These are phyloP conservation scores for Desmophyllum pertusum DNA, from an alignment of 92 coral and sea anemone genomes.

Conservation along the genomic window DNA sequence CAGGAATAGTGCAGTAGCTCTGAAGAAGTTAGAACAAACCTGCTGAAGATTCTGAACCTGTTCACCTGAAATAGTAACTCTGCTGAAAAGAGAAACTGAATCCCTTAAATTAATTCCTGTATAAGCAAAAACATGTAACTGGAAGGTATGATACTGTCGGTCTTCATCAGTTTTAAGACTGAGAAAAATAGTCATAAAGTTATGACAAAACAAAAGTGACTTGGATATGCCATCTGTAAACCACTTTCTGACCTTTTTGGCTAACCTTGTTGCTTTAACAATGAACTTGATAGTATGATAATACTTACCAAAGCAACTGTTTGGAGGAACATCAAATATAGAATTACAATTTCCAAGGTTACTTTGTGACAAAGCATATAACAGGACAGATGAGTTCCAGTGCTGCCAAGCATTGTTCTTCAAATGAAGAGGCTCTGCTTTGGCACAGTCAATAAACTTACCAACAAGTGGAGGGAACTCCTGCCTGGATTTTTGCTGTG, in stretches of 20 bases:
- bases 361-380: slow-evolving; percentile 54
- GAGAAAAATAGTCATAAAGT: slow-evolving; percentile 43
- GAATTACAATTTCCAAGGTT: slow-evolving; percentile 31
- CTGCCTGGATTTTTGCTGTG: slow-evolving; percentile 54
- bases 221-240: slow-evolving; percentile 63
- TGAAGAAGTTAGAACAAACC: slow-evolving; percentile 45
- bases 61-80: slow-evolving; percentile 35
- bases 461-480: slow-evolving; percentile 54
- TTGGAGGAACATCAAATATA: slow-evolving; percentile 40
- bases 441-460: slow-evolving; percentile 44
- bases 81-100: slow-evolving; percentile 61
- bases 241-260: slow-evolving; percentile 49
- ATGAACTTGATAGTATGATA: slow-evolving; percentile 24
- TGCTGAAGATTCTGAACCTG: slow-evolving; percentile 32
- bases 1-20: slow-evolving; percentile 62
- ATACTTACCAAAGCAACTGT: slow-evolving; percentile 52
- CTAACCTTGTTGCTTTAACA: slow-evolving; percentile 44
- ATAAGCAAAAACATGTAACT: slow-evolving; percentile 61
- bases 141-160: slow-evolving; percentile 23
- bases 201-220: slow-evolving; percentile 60
- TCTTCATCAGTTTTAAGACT: slow-evolving; percentile 3
- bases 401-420: slow-evolving; percentile 71
- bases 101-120: slow-evolving; percentile 50
- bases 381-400: slow-evolving; percentile 56
- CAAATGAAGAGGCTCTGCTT: slow-evolving; percentile 61